Base-by-base conservation (phyloP, 1,140 invertebrate species). In the Psix sp. region DNA sequence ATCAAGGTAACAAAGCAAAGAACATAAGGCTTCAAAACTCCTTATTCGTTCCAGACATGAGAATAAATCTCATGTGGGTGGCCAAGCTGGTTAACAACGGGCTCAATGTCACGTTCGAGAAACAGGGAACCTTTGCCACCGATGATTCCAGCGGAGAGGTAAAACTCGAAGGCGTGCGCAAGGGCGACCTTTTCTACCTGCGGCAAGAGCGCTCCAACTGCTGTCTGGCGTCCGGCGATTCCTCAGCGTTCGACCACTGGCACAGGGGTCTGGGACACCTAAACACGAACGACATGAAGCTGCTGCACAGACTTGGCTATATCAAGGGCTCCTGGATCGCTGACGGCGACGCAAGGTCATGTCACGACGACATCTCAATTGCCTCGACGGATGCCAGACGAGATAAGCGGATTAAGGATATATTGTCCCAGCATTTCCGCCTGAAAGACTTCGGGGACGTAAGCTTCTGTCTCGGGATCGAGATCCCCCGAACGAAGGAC, bases 61-160 rank as follows among this genome's bases (percentile, higher is more conserved):
- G 43, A 26, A 42, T 26, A 9, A 74, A 74, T 40, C 56, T 68
- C 0, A 7, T 62, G 1, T 74, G 52, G 0, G 46, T 68, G 0
- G 5, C 35, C 0, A 51, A 51, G 9, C 7, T 72, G 1, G 42
- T 67, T 0, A 21, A 51, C 6, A 65, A 56, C 2, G 18, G 17
- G 11, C 29, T 40, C 14, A 9, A 10, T 17, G 33, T 40, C 9
- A 13, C 9, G 0, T 62, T 40, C 5, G 3, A 29, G 2, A 46
- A 21, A 26, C 11, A 48, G 4, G 26, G 11, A 1, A 38, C 16
- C 7, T 9, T 3, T 0, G 35, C 26, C 3, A 18, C 3, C 7
- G 38, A 54, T 17, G 0, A 11, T 10, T 5, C 24, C n/a, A n/a
- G n/a, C 6, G 51, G 38, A 1, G 14, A 17, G 0, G 5, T 29